phyloP scores from a whole-genome alignment of 1,140 invertebrate species.

The Drosophila ogumai region DNA sequence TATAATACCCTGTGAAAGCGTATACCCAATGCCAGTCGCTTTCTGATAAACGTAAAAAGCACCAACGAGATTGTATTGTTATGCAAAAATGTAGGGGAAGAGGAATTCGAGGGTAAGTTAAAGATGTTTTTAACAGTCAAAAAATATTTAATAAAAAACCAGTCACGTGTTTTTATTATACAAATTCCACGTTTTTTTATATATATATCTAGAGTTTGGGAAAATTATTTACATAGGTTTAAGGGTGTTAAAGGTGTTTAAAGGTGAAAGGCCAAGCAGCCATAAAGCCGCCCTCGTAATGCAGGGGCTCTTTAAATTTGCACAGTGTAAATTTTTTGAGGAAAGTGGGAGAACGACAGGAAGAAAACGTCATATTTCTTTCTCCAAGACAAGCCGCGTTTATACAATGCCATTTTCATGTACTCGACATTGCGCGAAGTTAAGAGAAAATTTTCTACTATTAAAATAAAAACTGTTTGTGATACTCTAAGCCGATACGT shows the following conservation, averaged over 20 bases:
- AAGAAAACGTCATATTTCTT: constrained; percentile 16
- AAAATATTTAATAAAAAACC: too few relatives aligned
- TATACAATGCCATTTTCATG: neutral
- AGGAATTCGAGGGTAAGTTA: too few relatives aligned
- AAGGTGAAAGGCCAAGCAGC: too few relatives aligned
- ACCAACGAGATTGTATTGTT: constrained; percentile 22
- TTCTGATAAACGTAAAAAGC: constrained; percentile 51
- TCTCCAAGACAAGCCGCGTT: neutral
- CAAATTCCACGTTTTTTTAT: too few relatives aligned
- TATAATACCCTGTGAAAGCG: neutral
- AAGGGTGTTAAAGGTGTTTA: too few relatives aligned
- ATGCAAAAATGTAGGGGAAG: neutral
- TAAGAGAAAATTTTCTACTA: neutral
- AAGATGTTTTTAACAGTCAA: neutral
- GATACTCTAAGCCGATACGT: too few relatives aligned
- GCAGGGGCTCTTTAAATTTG: constrained; percentile 29
- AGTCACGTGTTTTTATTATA: too few relatives aligned
- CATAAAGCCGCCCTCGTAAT: neutral
- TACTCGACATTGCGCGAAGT: neutral
- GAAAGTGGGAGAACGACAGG: constrained; percentile 12
- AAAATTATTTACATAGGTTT: too few relatives aligned
- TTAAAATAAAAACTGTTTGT: too few relatives aligned
- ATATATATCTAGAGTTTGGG: too few relatives aligned
- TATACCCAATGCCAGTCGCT: constrained; percentile 21
- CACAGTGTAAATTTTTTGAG: constrained; percentile 47